Percentiles rank a stretch among this genome's conserved stretches.
phyloP scores from a whole-genome alignment of 2,888 invertebrate genomes.

The Anodontia alba region DNA sequence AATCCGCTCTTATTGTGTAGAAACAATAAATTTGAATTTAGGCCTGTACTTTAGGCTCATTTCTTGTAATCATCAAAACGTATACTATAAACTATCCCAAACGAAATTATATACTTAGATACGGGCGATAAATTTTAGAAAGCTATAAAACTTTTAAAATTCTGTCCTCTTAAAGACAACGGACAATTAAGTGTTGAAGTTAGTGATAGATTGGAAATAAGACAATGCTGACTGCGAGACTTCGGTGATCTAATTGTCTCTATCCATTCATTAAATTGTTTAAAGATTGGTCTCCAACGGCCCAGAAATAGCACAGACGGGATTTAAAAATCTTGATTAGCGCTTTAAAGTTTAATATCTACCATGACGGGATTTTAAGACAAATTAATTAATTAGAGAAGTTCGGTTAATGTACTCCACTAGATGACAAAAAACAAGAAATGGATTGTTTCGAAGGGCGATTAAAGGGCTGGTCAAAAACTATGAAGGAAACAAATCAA shows the following conservation, averaged over 20 bases:
- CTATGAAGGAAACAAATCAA: no score
- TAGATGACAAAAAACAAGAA: no score
- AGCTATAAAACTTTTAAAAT: slow-evolving; percentile 1
- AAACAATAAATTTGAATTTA: no score
- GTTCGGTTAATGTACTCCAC: no score
- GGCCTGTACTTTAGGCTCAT: no score
- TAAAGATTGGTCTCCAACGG: not conserved
- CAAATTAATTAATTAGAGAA: not conserved
- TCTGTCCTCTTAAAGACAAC: not conserved
- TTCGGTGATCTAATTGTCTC: not conserved
- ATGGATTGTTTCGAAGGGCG: no score
- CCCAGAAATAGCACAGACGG: not conserved
- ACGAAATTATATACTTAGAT: not conserved
- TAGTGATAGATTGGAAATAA: not conserved
- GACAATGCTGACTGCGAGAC: not conserved
- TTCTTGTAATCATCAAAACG: no score
- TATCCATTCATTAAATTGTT: not conserved
- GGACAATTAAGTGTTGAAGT: not conserved
- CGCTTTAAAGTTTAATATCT: slow-evolving; percentile 11
- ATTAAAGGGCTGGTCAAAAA: no score
- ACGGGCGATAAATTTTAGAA: not conserved
- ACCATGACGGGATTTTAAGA: not conserved
- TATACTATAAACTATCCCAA: not conserved
- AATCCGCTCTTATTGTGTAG: no score
- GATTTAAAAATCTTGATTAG: not conserved